These are phyloP conservation scores for Hypotaenidia okinawae DNA, from an alignment of 2,797 vertebrate species.

Conservation along the genomic window DNA sequence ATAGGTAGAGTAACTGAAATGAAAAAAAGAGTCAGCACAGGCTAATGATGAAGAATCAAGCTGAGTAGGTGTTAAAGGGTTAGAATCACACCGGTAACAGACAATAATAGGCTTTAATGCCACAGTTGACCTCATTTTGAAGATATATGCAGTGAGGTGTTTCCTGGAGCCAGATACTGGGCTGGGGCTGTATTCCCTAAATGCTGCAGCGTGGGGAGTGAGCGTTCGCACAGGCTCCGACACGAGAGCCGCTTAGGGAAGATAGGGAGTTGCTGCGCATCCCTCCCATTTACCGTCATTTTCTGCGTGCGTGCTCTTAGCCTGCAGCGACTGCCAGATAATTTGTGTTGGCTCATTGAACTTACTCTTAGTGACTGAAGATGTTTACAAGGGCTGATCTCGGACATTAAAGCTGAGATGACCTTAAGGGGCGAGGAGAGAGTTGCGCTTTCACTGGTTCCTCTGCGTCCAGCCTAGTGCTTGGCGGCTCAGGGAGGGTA, in stretches of 20 bases:
- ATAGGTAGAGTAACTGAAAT: neutral
- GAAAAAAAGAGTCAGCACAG: neutral
- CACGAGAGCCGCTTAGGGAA: neutral
- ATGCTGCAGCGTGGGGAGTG: neutral
- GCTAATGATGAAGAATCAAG: neutral
- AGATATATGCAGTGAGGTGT: neutral
- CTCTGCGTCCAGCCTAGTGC: neutral
- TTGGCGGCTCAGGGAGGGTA: neutral
- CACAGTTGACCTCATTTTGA: neutral
- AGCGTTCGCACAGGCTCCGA: fast-evolving
- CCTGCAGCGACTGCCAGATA: neutral
- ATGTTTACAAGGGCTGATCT: neutral
- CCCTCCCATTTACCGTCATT: fast-evolving
- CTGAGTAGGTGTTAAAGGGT: neutral
- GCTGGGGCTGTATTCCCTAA: neutral
- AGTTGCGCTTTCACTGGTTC: neutral
- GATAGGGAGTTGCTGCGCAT: neutral
- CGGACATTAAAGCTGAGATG: neutral
- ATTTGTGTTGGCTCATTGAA: neutral
- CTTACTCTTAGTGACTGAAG: neutral
- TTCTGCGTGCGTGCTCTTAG: neutral
- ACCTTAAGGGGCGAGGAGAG: neutral
- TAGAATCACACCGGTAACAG: neutral
- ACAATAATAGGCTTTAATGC: neutral
- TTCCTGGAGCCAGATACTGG: neutral